Evolutionary conservation across 2,113 vertebrate genomes (phyloP), one percentile per base, ranked within the genome.

Genomic region (Syngnathus typhle): DNA sequence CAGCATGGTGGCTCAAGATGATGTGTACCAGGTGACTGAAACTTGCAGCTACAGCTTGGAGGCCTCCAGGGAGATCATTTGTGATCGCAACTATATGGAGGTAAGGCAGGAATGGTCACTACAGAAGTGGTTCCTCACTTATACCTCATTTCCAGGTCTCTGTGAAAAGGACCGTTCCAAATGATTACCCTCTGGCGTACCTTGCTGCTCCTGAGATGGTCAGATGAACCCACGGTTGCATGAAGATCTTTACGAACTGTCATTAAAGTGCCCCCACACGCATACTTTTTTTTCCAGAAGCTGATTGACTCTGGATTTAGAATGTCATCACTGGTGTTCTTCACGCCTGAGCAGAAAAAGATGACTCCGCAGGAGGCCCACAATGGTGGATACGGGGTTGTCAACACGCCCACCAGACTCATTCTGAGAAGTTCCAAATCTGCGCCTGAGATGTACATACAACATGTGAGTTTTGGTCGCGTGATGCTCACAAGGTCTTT

Each of bases 51-150:
- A 88, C 61, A 8, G 60, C 5, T 0, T 21, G 6, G 90, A 85
- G 89, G 88, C 87, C 47, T 85, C 81, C 21, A 83, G 89, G 41
- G 91, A 92, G 77, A 82, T 92, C 0, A 1, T 92, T 46, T 92
- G 90, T 56, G 64, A 81, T 16, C 19, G 10, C 6, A 85, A 84
- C 68, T 91, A 81, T 27, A 90, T 91, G 87, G 89, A 92, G 87
- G 91, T 75, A 78, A 83, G 79, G 70, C 44, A 5, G 44, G 15
- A 13, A 46, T 46, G 44, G 13, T 4, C 12, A 23, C 23, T 23
- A 1, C 23, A 46, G 43, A 15, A 46, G 12, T 12, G 44, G 44
- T 13, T 13, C 44, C 12, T 43, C 41, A 43, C 41, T 12, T 11
- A 13, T 12, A 32, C 23, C 71, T 84, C 3, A 11, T 13, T 69